These are phyloP conservation scores for Rhabdomys dilectus DNA, from an alignment of 2,113 vertebrate species.

Conservation along the genomic window DNA sequence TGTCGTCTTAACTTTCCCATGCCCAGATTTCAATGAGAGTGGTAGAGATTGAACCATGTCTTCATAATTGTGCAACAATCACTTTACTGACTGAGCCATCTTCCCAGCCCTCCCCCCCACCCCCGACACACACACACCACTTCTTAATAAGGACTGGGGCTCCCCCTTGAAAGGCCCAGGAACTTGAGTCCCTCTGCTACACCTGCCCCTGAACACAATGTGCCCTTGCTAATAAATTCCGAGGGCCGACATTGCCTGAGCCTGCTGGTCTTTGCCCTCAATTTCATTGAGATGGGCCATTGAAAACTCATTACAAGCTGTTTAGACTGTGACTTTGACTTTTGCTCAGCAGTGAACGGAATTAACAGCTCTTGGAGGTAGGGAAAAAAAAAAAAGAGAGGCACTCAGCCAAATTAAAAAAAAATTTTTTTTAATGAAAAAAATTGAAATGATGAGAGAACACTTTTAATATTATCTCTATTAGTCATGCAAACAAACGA, in stretches of 20 bases:
- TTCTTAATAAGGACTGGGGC: conserved; percentile 52
- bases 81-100: not conserved
- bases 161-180: conserved; percentile 64
- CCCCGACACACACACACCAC: not conserved
- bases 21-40: not conserved
- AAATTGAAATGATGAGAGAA: conserved; percentile 83
- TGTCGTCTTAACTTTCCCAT: not conserved
- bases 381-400: conserved; percentile 84
- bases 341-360: conserved; percentile 91
- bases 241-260: conserved; percentile 88
- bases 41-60: not conserved
- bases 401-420: conserved; percentile 88
- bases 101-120: not conserved
- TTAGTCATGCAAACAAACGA: conserved; percentile 89
- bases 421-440: conserved; percentile 63
- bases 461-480: conserved; percentile 87
- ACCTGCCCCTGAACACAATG: conserved; percentile 76
- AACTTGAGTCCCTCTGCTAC: conserved; percentile 74
- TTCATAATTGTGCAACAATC: too few species aligned
- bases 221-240: conserved; percentile 89
- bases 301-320: conserved; percentile 95
- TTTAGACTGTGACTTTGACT: conserved; percentile 94
- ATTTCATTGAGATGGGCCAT: conserved; percentile 94
- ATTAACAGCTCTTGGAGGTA: conserved; percentile 93
- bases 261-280: conserved; percentile 93